Conservation (phyloP, 2,888 invertebrate species). For the Polydesmus complanatus region DNA sequence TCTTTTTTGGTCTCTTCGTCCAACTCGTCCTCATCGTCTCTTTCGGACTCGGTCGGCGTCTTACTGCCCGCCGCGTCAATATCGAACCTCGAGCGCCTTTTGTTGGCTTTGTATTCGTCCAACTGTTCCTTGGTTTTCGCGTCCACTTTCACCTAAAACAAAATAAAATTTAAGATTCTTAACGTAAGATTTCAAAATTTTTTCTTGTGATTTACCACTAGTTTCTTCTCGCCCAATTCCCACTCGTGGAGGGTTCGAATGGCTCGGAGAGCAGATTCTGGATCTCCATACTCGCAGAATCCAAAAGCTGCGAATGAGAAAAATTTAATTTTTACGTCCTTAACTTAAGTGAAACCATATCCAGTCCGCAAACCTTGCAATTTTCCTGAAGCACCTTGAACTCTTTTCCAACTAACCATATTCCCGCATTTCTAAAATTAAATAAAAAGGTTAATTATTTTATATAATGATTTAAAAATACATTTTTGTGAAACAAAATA, state of each 20-base stretch:
- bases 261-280: conserved; percentile 87
- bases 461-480: conserved; percentile 2
- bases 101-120: conserved; percentile 63
- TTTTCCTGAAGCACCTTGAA: conserved; percentile 54
- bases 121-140: conserved; percentile 90
- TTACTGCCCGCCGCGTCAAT: conserved; percentile 16
- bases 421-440: conserved; percentile 64
- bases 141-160: conserved; percentile 59
- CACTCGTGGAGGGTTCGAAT: conserved; percentile 84
- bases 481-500: not conserved
- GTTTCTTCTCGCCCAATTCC: conserved; percentile 77
- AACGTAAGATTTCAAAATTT: not conserved
- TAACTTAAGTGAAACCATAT: not conserved
- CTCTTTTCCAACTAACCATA: conserved; percentile 92
- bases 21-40: conserved; percentile 31
- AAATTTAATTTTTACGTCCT: not conserved
- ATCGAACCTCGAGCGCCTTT: conserved; percentile 30
- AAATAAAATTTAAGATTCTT: not conserved
- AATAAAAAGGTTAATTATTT: conserved; percentile 11
- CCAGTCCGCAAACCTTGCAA: conserved; percentile 35
- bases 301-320: conserved; percentile 56
- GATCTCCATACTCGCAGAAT: conserved; percentile 92
- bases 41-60: conserved; percentile 20
- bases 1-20: conserved; percentile 59
- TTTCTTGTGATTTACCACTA: conserved; percentile 54